Base-by-base conservation (phyloP, 2,888 invertebrate genomes). In the Folsomia candida region DNA sequence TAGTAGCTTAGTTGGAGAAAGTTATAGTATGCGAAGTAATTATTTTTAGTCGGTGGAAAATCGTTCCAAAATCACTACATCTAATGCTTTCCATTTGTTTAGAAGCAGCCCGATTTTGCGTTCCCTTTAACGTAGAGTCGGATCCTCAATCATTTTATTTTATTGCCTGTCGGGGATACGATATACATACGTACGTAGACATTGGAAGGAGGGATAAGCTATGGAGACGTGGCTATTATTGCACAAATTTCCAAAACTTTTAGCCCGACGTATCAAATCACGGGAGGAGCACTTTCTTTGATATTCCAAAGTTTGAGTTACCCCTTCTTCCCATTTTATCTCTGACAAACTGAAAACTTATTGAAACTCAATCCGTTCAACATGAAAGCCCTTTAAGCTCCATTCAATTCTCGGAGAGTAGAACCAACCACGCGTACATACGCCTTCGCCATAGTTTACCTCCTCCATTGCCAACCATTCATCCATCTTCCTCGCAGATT, bases 111-210 rank as follows among this genome's bases (percentile, higher is more conserved):
- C n/a, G n/a, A n/a, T n/a, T n/a, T n/a, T n/a, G n/a, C n/a, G n/a
- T n/a, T n/a, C n/a, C n/a, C n/a, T n/a, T n/a, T n/a, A n/a, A n/a
- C n/a, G 54, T 54, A 3, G 54, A 54, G 24, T 47, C 11, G 11
- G 6, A 28, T 61, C 61, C 61, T 26, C 61, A 61, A 61, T 61
- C 61, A 61, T 37, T 37, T 37, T 37, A 28, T 61, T 59, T 59
- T 59, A 59, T 59, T 59, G 24, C 59, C 25, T 59, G 37, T 14
- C 37, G 4, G 37, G 37, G 37, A 37, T n/a, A n/a, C n/a, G n/a
- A n/a, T n/a, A n/a, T n/a, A n/a, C n/a, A n/a, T n/a, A n/a, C n/a
- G n/a, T n/a, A n/a, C n/a, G n/a, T n/a, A n/a, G 37, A 37, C 4
- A 37, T 9, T 9, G 37, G 37, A 37, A 37, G 37, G 37, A 37